Evolutionary conservation across 2,888 invertebrate genomes (phyloP).

Genomic region (Tortricodes alternella): DNA sequence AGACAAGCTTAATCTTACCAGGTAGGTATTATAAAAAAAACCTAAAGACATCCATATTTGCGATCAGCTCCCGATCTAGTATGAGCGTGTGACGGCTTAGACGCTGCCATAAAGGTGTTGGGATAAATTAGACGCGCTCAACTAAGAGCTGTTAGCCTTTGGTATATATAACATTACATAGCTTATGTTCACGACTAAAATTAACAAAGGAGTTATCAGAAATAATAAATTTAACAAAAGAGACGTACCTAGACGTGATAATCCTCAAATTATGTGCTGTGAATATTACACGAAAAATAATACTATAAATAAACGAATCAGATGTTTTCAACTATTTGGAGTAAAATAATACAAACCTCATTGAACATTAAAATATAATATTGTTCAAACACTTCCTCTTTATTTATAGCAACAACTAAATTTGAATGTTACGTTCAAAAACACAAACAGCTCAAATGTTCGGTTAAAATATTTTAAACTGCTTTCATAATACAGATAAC

Average conservation of each 20-base stretch:
- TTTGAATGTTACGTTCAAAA: conserved; percentile 18
- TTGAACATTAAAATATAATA: background rate
- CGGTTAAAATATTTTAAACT: conserved; percentile 26
- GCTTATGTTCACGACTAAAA: background rate
- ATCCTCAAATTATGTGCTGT: no score
- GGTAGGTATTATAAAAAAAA: no score
- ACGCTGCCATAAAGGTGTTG: conserved; percentile 5
- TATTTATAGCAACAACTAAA: conserved; percentile 11
- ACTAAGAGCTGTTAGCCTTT: conserved; percentile 3
- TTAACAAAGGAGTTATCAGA: no score
- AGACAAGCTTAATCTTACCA: no score
- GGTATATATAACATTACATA: background rate
- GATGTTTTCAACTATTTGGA: no score
- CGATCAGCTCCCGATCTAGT: background rate
- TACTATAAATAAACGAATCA: no score
- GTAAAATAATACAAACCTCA: background rate
- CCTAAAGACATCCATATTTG: no score
- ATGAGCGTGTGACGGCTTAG: background rate
- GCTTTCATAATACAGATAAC: background rate
- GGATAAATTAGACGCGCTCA: conserved; percentile 14
- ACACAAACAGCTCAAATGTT: conserved; percentile 6
- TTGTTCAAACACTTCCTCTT: background rate
- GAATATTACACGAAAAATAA: no score
- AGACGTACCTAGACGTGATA: no score
- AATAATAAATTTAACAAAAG: no score